A percentile compares a stretch with the other conserved stretches of the same genome.
Evolutionary conservation across 2,113 vertebrate species (phyloP).

Genomic region (Thamnophis sirtalis): DNA sequence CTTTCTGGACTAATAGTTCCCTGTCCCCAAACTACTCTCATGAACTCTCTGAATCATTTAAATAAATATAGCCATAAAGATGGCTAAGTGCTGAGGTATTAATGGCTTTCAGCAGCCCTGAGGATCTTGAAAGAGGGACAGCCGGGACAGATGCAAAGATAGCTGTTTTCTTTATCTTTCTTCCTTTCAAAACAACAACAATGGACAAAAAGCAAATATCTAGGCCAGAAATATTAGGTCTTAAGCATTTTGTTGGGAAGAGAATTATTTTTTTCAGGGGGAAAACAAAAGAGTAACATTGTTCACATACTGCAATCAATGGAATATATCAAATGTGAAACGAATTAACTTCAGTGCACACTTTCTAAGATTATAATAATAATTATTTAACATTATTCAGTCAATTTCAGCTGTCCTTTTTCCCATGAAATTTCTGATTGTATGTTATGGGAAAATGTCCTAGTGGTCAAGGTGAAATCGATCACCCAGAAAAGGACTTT

Average conservation of each 20-base stretch:
- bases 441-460: background rate
- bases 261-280: constrained; percentile 6
- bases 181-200: background rate
- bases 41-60: background rate
- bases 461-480: background rate
- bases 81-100: background rate
- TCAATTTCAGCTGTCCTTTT: constrained; percentile 2
- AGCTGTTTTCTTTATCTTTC: constrained; percentile 11
- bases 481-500: background rate
- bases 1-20: background rate
- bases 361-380: background rate
- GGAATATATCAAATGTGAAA: constrained; percentile 31
- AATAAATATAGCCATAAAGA: background rate
- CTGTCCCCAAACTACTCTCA: background rate
- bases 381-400: constrained; percentile 11
- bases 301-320: constrained; percentile 21
- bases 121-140: constrained; percentile 10
- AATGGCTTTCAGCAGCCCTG: background rate
- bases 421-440: constrained; percentile 9
- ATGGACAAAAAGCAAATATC: background rate
- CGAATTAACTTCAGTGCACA: constrained; percentile 21
- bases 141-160: constrained; percentile 19
- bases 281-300: constrained; percentile 23
- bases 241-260: background rate
- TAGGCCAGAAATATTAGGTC: background rate